phyloP scores from a whole-genome alignment of 2,113 vertebrate species.

The Coreoperca whiteheadi region DNA sequence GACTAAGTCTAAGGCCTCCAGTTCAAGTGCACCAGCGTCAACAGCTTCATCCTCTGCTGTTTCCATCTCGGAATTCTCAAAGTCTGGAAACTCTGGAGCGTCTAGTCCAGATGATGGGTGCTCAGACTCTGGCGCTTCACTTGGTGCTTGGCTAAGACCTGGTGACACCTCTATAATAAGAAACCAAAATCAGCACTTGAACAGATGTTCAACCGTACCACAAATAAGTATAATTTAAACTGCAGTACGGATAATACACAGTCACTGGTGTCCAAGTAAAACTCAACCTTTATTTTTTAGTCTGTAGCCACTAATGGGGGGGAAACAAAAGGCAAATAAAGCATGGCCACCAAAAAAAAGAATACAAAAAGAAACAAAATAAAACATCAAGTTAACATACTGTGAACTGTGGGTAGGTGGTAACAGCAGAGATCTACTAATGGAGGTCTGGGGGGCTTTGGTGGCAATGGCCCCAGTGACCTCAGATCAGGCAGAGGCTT shows the following conservation, averaged over 20 bases:
- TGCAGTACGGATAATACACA: constrained; percentile 21
- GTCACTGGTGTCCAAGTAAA: constrained; percentile 31
- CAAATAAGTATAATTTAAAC: constrained; percentile 39
- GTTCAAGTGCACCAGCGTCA: constrained; percentile 66
- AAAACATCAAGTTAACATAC: constrained; percentile 27
- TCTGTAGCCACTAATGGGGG: neutral
- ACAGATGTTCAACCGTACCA: constrained; percentile 33
- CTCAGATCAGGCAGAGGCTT: constrained; percentile 83
- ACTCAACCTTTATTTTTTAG: constrained; percentile 9
- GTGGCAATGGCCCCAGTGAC: constrained; percentile 82
- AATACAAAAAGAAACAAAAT: neutral
- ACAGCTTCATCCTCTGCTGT: constrained; percentile 45
- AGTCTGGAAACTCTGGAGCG: constrained; percentile 77
- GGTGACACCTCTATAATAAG: constrained; percentile 45
- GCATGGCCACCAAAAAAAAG: neutral
- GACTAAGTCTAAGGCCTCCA: constrained; percentile 61
- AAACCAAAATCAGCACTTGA: constrained; percentile 51
- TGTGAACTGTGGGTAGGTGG: neutral
- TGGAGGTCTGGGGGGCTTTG: constrained; percentile 87
- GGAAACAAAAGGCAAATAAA: neutral
- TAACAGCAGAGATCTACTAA: constrained; percentile 80
- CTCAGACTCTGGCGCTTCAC: constrained; percentile 20
- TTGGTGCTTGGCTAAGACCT: constrained; percentile 18
- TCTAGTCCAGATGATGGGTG: constrained; percentile 50
- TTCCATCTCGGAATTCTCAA: constrained; percentile 70